A percentile compares a stretch with the other conserved stretches of the same genome.
Evolutionary conservation across 92 coral and sea anemone genomes (phyloP).

Genomic region (Anthopleura xanthogrammica): DNA sequence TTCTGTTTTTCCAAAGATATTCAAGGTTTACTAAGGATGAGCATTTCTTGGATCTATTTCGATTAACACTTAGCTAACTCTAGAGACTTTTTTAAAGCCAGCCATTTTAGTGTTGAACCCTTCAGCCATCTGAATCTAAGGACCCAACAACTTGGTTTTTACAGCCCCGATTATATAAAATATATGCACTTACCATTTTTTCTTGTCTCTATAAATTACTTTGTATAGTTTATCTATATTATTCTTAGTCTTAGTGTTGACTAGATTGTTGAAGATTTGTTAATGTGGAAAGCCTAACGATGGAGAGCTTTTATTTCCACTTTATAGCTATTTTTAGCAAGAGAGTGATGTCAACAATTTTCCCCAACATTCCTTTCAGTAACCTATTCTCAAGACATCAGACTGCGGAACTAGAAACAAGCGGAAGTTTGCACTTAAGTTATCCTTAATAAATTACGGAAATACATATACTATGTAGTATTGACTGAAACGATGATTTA

Average conservation of each 20-base stretch:
- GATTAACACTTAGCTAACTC: too few relatives aligned
- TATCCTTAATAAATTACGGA: not conserved
- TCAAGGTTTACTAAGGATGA: too few relatives aligned
- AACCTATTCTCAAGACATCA: not conserved
- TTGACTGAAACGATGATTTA: not conserved
- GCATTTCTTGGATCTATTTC: too few relatives aligned
- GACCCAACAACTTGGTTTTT: too few relatives aligned
- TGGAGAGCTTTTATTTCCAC: constrained; percentile 2
- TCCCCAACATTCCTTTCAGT: constrained; percentile 14
- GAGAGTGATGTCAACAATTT: constrained; percentile 2
- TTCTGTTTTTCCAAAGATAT: too few relatives aligned
- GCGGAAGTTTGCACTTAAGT: not conserved
- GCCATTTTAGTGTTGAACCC: too few relatives aligned
- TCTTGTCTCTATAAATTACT: not conserved
- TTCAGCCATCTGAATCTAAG: too few relatives aligned
- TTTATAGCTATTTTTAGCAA: not conserved
- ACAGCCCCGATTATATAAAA: not conserved
- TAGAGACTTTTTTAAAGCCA: too few relatives aligned
- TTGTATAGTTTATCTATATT: not conserved
- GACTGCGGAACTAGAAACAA: not conserved
- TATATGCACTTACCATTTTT: not conserved
- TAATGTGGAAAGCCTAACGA: not conserved
- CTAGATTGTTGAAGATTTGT: not conserved
- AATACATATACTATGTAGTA: not conserved
- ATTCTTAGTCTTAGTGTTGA: not conserved